Base-by-base conservation (phyloP, 1,140 invertebrate species). In the Cyphomyrmex costatus region DNA sequence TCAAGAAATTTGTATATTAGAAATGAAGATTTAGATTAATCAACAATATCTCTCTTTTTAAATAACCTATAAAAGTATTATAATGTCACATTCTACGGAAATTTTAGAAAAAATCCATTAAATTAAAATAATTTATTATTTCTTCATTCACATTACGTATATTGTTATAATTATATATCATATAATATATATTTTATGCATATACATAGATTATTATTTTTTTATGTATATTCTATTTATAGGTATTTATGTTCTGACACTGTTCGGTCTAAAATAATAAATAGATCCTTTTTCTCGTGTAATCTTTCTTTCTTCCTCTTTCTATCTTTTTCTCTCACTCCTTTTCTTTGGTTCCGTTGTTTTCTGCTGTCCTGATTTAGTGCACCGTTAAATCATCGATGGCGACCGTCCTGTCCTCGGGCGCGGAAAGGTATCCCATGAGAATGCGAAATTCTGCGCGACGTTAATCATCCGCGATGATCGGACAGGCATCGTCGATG, bases 351-450 rank as follows among this genome's bases (percentile, higher is more conserved):
- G 21, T 53, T 51, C 6, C 27, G n/a, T 68, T 56, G 12, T 66
- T 66, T 63, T 14, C n/a, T n/a, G 63, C 61, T 56, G 82, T 51
- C 5, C 24, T 88, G 88, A 86, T 89, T 89, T 86, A 89, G 51
- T 58, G 30, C 19, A 53, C 51, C 88, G 87, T 89, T 89, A 88
- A 77, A 89, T 89, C 87, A 89, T 86, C 88, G 87, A 88, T 76
- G 63, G 82, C 63, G 86, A 71, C 66, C 30, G 58, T 3, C 42
- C 16, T 71, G 68, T 83, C 24, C 68, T 73, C 66, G 27, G 53
- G 53, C 53, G 68, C 53, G 79, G 27, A 74, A 82, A 82, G 68
- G 79, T 82, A 58, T 74, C 53, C 68, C 42, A 42, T 49, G 46
- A 61, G 63, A 77, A 86, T 63, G 66, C 68, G 68, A 77, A 60